phyloP scores from a whole-genome alignment of 2,888 invertebrate genomes.

The Hyposoter dolosus region DNA sequence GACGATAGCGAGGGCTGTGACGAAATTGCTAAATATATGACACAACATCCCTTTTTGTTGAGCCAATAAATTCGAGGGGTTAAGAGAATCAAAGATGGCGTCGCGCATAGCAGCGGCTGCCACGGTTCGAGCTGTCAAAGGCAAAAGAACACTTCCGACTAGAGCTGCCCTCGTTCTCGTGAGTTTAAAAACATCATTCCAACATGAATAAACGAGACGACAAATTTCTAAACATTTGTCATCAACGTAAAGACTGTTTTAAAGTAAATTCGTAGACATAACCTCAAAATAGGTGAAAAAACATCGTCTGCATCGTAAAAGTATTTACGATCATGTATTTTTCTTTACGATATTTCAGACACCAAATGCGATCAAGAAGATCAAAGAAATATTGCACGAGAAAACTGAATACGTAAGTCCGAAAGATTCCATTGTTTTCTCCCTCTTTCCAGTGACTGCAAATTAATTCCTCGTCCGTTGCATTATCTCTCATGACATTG shows the following conservation, averaged over 20 bases:
- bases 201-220: background rate
- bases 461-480: constrained; percentile 3
- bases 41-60: background rate
- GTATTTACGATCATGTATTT: constrained; percentile 20
- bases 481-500: constrained; percentile 36
- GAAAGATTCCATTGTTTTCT: background rate
- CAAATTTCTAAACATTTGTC: constrained; percentile 7
- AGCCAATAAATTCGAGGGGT: background rate
- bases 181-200: constrained; percentile 72
- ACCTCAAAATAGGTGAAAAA: constrained; percentile 51
- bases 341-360: constrained; percentile 87
- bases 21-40: background rate
- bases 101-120: constrained; percentile 93
- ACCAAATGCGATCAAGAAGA: constrained; percentile 92
- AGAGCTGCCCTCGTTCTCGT: constrained; percentile 93
- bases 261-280: constrained; percentile 34
- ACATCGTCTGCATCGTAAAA: constrained; percentile 57
- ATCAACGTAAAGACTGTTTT: background rate
- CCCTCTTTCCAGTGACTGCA: background rate
- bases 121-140: constrained; percentile 94
- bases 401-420: constrained; percentile 90
- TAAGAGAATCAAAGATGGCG: constrained; percentile 87
- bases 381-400: constrained; percentile 92
- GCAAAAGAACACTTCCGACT: constrained; percentile 91
- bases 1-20: background rate